Evolutionary conservation across 2,113 vertebrate genomes (phyloP).

Genomic region (Cygnus atratus): DNA sequence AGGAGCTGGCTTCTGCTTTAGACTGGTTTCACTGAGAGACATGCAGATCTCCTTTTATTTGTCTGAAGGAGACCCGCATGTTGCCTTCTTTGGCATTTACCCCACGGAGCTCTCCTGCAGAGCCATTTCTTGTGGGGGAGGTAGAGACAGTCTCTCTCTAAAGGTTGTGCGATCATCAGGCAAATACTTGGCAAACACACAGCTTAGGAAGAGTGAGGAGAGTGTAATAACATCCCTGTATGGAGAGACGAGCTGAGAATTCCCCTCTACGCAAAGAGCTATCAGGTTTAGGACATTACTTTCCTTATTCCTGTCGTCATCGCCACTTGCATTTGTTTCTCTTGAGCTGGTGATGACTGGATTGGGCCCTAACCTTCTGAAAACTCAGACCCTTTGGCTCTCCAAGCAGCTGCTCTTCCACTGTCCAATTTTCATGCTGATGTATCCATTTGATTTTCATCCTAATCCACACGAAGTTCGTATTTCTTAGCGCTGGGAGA

Average conservation of each 20-base stretch:
- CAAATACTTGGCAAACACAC: background rate
- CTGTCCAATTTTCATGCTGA: background rate
- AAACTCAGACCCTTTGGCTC: background rate
- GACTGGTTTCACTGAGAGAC: accelerated
- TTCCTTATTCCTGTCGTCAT: background rate
- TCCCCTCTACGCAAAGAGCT: background rate
- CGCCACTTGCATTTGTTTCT: background rate
- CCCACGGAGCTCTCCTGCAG: background rate
- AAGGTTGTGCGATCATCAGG: background rate
- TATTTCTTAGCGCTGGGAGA: background rate
- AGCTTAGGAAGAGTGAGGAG: background rate
- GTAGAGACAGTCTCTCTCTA: background rate
- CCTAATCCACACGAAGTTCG: background rate
- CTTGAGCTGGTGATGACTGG: background rate
- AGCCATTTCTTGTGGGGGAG: background rate
- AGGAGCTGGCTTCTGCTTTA: background rate
- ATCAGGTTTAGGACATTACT: background rate
- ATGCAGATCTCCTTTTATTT: background rate
- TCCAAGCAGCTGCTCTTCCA: constrained; percentile 13
- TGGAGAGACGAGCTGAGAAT: background rate
- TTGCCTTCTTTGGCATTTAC: background rate
- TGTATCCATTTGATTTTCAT: constrained; percentile 25
- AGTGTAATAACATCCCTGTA: background rate
- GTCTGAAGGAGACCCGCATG: background rate
- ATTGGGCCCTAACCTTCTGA: background rate